Percentiles rank a stretch among this genome's conserved stretches.
Evolutionary conservation across 2,113 vertebrate species (phyloP).

Genomic region (Neodontobutis hainanensis): DNA sequence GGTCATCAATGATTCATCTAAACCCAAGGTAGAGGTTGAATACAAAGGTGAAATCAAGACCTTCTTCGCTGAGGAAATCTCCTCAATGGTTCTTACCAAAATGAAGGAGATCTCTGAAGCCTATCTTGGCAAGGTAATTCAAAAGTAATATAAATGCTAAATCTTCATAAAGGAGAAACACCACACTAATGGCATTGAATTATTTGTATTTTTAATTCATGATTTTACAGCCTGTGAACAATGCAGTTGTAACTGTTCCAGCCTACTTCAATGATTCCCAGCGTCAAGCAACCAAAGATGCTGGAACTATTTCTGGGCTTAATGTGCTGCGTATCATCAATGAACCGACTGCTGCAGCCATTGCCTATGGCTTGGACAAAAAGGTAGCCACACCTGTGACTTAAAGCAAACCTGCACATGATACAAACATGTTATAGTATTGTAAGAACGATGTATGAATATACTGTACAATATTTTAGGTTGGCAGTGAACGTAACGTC

Average conservation of each 20-base stretch:
- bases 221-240: conserved; percentile 77
- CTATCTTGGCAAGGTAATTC: conserved; percentile 85
- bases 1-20: conserved; percentile 84
- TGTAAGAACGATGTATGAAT: neutral
- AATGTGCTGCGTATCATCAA: conserved; percentile 92
- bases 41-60: conserved; percentile 88
- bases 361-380: conserved; percentile 91
- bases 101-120: conserved; percentile 94
- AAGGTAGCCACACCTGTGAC: conserved; percentile 63
- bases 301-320: conserved; percentile 86
- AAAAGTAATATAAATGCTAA: neutral
- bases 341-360: conserved; percentile 92
- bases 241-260: conserved; percentile 90
- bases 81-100: conserved; percentile 92
- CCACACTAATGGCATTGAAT: neutral
- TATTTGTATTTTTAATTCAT: neutral
- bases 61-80: conserved; percentile 89
- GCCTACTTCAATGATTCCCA: conserved; percentile 94
- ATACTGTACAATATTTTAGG: conserved; percentile 59
- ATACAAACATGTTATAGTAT: neutral
- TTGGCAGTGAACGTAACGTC: conserved; percentile 87
- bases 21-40: conserved; percentile 89
- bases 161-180: neutral
- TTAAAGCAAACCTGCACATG: neutral
- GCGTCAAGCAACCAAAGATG: conserved; percentile 90